Evolutionary conservation across 2,888 invertebrate genomes (phyloP), one percentile per base, ranked within the genome.

Genomic region (Dryadula phaetusa): DNA sequence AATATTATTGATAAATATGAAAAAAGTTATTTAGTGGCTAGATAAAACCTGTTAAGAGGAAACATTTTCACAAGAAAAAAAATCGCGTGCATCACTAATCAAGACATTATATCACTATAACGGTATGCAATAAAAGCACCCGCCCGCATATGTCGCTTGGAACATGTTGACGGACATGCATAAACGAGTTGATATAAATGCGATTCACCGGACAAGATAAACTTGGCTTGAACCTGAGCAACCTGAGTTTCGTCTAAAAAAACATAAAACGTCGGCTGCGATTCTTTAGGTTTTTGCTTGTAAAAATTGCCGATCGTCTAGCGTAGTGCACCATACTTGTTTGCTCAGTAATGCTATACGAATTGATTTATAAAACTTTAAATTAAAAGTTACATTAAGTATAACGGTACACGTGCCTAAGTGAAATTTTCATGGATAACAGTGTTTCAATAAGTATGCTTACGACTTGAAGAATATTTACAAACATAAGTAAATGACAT

Each of bases 111-210:
- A 63, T 70, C 63, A 68, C 61, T 68, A 47, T 70, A 70, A 68
- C 70, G 68, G 70, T 65, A 44, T 58, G 32, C 28, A 49, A 54
- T 61, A 66, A 68, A 64, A 61, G 63, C 70, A 65, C 63, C 68
- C 68, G 69, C 65, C 56, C n/a, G n/a, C n/a, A 42, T 58, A 61
- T 68, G 66, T 63, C 61, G 62, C 65, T 62, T 60, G 8, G 61
- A 46, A 63, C 62, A 69, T 60, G 66, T 66, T 69, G 70, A 69
- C 56, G 28, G 66, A 69, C 66, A 69, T 71, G 70, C 66, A 72
- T 56, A 66, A 67, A 72, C 72, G 66, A 70, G 66, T 70, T 72
- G 68, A 73, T 72, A 71, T 69, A 65, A 70, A 73, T 64, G 67
- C 68, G 68, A 69, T 70, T 49, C 66, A 63, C 44, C 47, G 62